Evolutionary conservation across 2,113 vertebrate genomes (phyloP).

Genomic region (Serinus canaria): DNA sequence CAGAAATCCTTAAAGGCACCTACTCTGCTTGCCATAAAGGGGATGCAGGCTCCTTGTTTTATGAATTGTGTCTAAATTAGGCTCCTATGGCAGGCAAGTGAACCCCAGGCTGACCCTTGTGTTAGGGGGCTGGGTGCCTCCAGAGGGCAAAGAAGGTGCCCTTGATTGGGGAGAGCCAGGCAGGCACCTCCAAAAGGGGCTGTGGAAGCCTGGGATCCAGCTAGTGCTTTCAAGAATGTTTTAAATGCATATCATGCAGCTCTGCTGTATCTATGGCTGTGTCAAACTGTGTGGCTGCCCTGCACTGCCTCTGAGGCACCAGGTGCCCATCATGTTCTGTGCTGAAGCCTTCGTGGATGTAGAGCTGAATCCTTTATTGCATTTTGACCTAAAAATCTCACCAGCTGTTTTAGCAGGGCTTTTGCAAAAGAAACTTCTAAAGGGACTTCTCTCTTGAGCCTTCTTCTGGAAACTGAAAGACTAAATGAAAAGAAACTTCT

Average conservation of each 20-base stretch:
- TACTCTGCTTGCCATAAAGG: not conserved
- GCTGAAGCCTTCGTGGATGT: not conserved
- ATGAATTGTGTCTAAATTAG: not conserved
- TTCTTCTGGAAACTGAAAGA: not conserved
- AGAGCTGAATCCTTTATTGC: not conserved
- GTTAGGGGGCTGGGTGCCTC: not conserved
- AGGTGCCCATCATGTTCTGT: accelerated
- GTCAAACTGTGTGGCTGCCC: not conserved
- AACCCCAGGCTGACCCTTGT: not conserved
- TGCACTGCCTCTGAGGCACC: not conserved
- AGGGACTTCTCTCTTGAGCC: not conserved
- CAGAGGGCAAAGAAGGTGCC: not conserved
- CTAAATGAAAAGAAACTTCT: not conserved
- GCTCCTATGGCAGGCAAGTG: not conserved
- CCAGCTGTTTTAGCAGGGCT: not conserved
- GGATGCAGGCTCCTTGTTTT: not conserved
- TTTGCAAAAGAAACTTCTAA: not conserved
- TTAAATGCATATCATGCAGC: accelerated
- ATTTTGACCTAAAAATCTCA: not conserved
- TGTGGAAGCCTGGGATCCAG: not conserved
- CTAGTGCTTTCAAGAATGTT: not conserved
- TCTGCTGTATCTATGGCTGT: not conserved
- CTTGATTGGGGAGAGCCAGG: not conserved
- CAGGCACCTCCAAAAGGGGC: not conserved
- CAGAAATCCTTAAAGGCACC: not conserved